Conservation (phyloP, 2,113 vertebrate genomes). For the Lepisosteus oculatus region DNA sequence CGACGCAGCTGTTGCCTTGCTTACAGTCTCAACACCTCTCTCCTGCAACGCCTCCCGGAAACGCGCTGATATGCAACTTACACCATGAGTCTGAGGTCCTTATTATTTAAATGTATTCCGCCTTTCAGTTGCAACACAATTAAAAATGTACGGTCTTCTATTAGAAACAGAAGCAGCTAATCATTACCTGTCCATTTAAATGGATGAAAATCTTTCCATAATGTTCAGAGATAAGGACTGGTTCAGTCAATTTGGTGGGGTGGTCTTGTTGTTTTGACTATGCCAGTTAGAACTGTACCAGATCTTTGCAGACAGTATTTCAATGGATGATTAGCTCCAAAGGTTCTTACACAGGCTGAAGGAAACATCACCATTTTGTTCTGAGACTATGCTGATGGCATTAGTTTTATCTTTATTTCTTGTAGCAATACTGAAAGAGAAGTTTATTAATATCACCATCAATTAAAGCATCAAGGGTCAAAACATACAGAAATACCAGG, state of each 20-base stretch:
- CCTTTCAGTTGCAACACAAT: constrained; percentile 59
- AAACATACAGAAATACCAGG: no score
- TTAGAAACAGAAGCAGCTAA: constrained; percentile 57
- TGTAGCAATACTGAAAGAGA: no score
- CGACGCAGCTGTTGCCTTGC: neutral
- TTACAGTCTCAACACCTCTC: neutral
- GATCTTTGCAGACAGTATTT: constrained; percentile 34
- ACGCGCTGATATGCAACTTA: constrained; percentile 31
- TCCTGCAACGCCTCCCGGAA: neutral
- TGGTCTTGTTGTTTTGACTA: constrained; percentile 25
- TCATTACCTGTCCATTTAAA: constrained; percentile 61
- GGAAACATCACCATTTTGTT: no score
- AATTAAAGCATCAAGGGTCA: no score
- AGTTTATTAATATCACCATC: no score
- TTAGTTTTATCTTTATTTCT: no score
- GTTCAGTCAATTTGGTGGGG: constrained; percentile 15
- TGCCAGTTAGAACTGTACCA: constrained; percentile 28
- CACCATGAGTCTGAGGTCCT: constrained; percentile 38
- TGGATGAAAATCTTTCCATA: constrained; percentile 37
- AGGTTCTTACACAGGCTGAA: constrained; percentile 35
- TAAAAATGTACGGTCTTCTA: constrained; percentile 58
- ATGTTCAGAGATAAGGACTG: constrained; percentile 28
- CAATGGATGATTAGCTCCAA: constrained; percentile 46
- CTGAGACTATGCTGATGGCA: no score
- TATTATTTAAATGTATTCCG: constrained; percentile 66